These are phyloP conservation scores for Luffia ferchaultella DNA, from an alignment of 2,888 invertebrate genomes.

Conservation along the genomic window DNA sequence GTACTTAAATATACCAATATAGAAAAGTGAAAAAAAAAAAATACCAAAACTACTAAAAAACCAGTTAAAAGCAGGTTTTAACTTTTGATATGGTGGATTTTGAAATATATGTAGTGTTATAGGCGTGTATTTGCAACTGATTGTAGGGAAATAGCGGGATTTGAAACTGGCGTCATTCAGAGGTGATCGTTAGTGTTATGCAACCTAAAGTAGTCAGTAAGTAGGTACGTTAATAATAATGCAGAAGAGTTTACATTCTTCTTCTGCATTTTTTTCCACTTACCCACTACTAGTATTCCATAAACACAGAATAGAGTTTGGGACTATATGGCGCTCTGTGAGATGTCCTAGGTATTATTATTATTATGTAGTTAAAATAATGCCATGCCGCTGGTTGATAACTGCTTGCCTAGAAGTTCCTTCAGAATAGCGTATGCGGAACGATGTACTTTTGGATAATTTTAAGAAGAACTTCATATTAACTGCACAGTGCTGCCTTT, in stretches of 20 bases:
- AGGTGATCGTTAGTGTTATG: background rate
- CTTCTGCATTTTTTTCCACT: too few species aligned
- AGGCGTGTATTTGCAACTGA: constrained; percentile 3
- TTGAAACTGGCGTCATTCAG: constrained; percentile 6
- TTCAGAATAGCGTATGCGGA: too few species aligned
- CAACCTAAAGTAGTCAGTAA: background rate
- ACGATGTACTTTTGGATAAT: too few species aligned
- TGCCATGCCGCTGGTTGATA: too few species aligned
- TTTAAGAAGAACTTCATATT: too few species aligned
- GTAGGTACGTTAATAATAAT: background rate
- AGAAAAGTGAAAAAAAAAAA: background rate
- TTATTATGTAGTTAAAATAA: too few species aligned
- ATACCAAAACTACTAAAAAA: background rate
- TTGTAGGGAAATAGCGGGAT: constrained; percentile 5
- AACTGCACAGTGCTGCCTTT: too few species aligned
- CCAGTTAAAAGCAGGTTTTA: background rate
- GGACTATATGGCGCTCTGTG: too few species aligned
- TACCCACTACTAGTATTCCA: too few species aligned
- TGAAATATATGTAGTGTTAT: background rate
- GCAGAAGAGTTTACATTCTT: background rate
- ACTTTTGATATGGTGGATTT: constrained; percentile 1
- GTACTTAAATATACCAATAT: background rate
- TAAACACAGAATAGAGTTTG: too few species aligned
- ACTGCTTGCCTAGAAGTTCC: too few species aligned
- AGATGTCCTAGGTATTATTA: too few species aligned